A percentile compares a stretch with the other conserved stretches of the same genome.
Evolutionary conservation across 2,888 invertebrate genomes (phyloP).

Genomic region (Nemotelus pantherinus): DNA sequence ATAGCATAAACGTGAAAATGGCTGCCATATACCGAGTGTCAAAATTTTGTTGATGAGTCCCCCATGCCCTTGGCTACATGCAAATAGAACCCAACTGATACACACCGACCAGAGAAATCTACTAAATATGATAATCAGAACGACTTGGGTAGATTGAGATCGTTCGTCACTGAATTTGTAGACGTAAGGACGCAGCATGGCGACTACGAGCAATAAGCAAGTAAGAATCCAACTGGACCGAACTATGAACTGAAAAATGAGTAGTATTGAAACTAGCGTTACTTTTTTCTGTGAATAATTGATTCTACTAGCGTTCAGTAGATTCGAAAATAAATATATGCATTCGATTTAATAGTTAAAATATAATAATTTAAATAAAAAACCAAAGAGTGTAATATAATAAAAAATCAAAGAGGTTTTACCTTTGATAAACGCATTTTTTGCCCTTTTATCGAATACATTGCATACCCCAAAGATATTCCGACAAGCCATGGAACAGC

Average conservation of each 20-base stretch:
- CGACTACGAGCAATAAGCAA: conserved; percentile 37
- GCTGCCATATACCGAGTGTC: conserved; percentile 52
- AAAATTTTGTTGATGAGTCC: conserved; percentile 52
- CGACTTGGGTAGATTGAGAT: conserved; percentile 43
- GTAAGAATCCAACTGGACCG: conserved; percentile 49
- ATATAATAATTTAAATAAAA: no score
- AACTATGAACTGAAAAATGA: conserved; percentile 29
- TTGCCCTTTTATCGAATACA: conserved; percentile 52
- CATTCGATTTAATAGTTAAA: no score
- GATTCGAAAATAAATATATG: no score
- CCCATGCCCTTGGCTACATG: conserved; percentile 52
- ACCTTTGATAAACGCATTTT: conserved; percentile 50
- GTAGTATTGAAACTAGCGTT: neutral
- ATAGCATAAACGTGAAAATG: conserved; percentile 51
- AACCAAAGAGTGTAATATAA: no score
- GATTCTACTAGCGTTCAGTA: no score
- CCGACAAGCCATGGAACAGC: conserved; percentile 59
- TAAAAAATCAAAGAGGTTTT: neutral
- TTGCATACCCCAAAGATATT: conserved; percentile 56
- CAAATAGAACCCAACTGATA: conserved; percentile 53
- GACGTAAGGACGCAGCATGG: conserved; percentile 50
- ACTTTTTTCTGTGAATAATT: neutral
- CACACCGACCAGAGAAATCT: conserved; percentile 51
- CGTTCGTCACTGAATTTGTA: neutral
- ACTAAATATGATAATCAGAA: conserved; percentile 49